Percentiles rank a stretch among this genome's conserved stretches.
Evolutionary conservation across 2,888 invertebrate species (phyloP).

Genomic region (Polydrusus cervinus): DNA sequence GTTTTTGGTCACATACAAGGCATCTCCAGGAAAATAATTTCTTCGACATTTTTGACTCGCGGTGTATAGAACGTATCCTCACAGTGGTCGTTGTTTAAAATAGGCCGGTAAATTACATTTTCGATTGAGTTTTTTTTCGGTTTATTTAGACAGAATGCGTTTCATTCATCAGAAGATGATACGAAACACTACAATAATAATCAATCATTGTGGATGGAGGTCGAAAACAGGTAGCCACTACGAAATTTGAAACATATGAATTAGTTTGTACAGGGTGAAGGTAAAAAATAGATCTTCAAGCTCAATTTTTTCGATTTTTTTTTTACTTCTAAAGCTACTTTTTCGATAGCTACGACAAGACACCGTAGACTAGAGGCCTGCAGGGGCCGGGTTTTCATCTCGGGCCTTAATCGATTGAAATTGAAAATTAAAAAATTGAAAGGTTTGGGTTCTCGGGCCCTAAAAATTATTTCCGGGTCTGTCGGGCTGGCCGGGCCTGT

Average conservation of each 20-base stretch:
- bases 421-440: too few relatives aligned
- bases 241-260: conserved; percentile 51
- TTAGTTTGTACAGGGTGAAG: conserved; percentile 41
- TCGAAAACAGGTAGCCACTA: conserved; percentile 52
- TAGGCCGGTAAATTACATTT: conserved; percentile 64
- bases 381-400: too few relatives aligned
- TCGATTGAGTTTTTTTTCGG: conserved; percentile 63
- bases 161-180: conserved; percentile 53
- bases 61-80: conserved; percentile 5
- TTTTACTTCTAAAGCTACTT: too few relatives aligned
- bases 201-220: conserved; percentile 43
- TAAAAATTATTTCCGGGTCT: too few relatives aligned
- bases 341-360: too few relatives aligned
- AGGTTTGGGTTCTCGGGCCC: too few relatives aligned
- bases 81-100: conserved; percentile 61
- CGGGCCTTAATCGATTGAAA: too few relatives aligned
- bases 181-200: conserved; percentile 24
- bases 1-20: too few relatives aligned
- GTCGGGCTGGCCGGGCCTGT: too few relatives aligned
- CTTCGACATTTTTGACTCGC: conserved; percentile 8
- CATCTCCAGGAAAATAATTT: too few relatives aligned
- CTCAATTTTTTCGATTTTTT: background rate
- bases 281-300: background rate
- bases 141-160: conserved; percentile 52
- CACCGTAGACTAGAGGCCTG: too few relatives aligned